Evolutionary conservation across 92 coral and sea anemone species (phyloP), one percentile per base, ranked within the genome.

Genomic region (Zoanthus sansibaricus): DNA sequence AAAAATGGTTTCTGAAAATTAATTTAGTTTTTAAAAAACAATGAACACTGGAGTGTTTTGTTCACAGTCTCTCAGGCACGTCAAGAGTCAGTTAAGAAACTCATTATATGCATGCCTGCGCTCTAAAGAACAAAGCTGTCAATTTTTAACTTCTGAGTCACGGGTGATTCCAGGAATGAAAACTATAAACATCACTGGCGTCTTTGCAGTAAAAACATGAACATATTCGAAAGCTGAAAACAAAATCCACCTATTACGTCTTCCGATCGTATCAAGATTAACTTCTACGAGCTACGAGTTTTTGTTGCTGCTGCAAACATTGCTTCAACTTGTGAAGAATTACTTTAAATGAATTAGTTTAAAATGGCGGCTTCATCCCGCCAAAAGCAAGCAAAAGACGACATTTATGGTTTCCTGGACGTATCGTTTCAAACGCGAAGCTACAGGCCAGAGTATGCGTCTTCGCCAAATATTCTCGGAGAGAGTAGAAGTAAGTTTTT

Each of bases 401-500:
- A 91, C 72, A 76, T 91, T 55, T 87, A 95, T 17, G 98, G 98
- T 32, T 94, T 94, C 78, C 92, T 93, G 76, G 94, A 94, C 56
- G 76, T 94, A 47, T 94, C 98, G 44, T 94, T 94, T 83, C 96
- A 94, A 77, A 94, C 98, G 3, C 90, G 95, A 58, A 94, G 96
- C 71, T 94, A 94, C 87, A 92, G 98, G 12, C 98, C 98, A 1
- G 98, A 94, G 76, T 94, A 94, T 82, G 89, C 98, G 16, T 93
- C 94, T 7, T 89, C 91, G 33, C 89, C 98, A 54, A 93, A 94
- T 78, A 78, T 85, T 33, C 93, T 88, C 32, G 89, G 89, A 18
- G 30, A 86, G 15, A 74, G 79, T 55, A 94, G 92, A 79, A 76
- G 98, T 94, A 86, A 93, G 95, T 89, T 80, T 48, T 11, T 55